Evolutionary conservation across 2,797 vertebrate genomes (phyloP), one percentile per base, ranked within the genome.

Genomic region (Typhlichthys eigenmanni): DNA sequence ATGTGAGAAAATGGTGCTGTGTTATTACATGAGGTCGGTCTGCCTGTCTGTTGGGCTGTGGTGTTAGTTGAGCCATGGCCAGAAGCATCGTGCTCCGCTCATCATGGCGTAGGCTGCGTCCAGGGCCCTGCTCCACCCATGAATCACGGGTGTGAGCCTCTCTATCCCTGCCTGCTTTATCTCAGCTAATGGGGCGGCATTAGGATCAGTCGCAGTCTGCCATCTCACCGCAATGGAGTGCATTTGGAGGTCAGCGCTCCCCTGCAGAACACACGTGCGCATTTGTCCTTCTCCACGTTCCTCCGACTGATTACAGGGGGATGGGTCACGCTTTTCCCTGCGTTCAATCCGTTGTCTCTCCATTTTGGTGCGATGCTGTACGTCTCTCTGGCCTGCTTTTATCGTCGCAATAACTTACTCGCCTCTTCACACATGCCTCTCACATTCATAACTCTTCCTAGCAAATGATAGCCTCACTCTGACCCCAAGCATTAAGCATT

Each of bases 351-450:
- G 4, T 49, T 60, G 13, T 59, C 72, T 77, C 49, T 66, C 71
- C 62, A 9, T 68, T 70, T 65, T 50, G 19, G 55, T 70, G 59
- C 24, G 61, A 50, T 59, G 16, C 68, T 70, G 84, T 72, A 64
- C 66, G 69, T 56, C 71, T 64, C 32, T 2, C 63, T 51, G 69
- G 65, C 62, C 62, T 82, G 62, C 74, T 84, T 88, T 87, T 87
- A 88, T 87, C 84, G 80, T 80, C 76, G 66, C 75, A 80, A 87
- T 73, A 85, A 83, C 82, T 83, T 84, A 79, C 71, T 84, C 66
- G n/a, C 80, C 83, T 19, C 64, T 85, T 83, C 60, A 59, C 73
- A 84, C 73, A 7, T 17, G 16, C 55, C 61, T 55, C 47, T 49
- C 29, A 63, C 46, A 68, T 72, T 71, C 72, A 84, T 71, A 84